A percentile compares a stretch with the other conserved stretches of the same genome.
Conservation (phyloP, 30 jellyfish, hydroid and myxozoan species). For the Mastigias papua region DNA sequence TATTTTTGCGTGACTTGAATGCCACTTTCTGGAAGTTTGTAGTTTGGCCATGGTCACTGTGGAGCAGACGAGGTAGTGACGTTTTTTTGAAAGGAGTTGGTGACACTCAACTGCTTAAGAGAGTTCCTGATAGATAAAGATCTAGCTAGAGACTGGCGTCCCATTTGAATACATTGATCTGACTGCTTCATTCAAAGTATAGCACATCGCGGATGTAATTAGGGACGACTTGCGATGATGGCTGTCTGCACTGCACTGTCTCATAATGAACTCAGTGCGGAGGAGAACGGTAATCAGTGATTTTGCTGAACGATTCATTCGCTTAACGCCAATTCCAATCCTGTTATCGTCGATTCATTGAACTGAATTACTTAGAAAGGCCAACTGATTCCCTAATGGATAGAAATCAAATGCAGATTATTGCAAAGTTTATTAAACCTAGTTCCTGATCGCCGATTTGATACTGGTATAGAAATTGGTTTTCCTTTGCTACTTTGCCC, state of each 20-base stretch:
- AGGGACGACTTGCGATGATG: conserved; percentile 11
- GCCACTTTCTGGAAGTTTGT: too few relatives aligned
- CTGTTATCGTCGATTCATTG: background rate
- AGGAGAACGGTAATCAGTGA: background rate
- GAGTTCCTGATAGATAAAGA: background rate
- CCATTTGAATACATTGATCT: background rate
- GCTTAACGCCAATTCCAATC: background rate
- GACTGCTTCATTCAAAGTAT: conserved; percentile 1
- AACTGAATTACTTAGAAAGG: background rate
- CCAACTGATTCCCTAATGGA: background rate
- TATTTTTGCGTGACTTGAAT: too few relatives aligned
- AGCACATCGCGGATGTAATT: conserved; percentile 43
- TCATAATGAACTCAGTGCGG: background rate
- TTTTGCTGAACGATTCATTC: background rate
- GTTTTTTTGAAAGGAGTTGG: background rate
- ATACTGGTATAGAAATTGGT: conserved; percentile 1
- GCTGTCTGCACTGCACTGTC: conserved; percentile 32
- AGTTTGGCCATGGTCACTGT: too few relatives aligned
- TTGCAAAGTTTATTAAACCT: conserved; percentile 2
- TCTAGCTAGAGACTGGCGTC: conserved; percentile 32
- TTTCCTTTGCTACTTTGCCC: conserved; percentile 22
- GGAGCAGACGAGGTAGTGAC: background rate
- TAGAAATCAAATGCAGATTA: conserved; percentile 5
- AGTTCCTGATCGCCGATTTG: conserved; percentile 2
- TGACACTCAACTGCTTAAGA: background rate